Evolutionary conservation across 2,888 invertebrate species (phyloP).

Genomic region (Dromius quadrimaculatus): DNA sequence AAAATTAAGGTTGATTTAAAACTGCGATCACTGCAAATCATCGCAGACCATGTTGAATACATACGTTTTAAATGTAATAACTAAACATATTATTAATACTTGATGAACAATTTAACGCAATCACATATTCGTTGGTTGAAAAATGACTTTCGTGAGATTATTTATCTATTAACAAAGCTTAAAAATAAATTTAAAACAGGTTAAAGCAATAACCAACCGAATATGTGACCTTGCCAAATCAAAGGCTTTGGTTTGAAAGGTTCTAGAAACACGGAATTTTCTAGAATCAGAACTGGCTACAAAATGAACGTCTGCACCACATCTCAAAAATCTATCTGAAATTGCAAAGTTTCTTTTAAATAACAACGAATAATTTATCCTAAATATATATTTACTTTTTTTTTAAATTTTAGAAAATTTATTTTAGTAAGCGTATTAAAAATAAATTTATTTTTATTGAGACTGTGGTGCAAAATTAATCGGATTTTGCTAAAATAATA

Average conservation of each 20-base stretch:
- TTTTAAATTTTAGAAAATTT: constrained; percentile 27
- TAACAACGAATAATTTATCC: constrained; percentile 54
- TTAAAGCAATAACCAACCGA: constrained; percentile 29
- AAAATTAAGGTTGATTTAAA: constrained; percentile 63
- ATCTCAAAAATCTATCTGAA: constrained; percentile 35
- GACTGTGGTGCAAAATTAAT: constrained; percentile 56
- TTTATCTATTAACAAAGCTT: constrained; percentile 46
- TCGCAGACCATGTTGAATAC: constrained; percentile 46
- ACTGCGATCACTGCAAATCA: constrained; percentile 58
- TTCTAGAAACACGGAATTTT: constrained; percentile 36
- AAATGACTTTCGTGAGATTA: constrained; percentile 12
- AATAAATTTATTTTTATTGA: constrained; percentile 40
- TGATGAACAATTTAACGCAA: constrained; percentile 56
- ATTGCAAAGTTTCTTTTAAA: constrained; percentile 32
- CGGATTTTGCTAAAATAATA: constrained; percentile 62
- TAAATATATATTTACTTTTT: constrained; percentile 16
- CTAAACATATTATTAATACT: constrained; percentile 64
- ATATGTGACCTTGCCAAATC: constrained; percentile 34
- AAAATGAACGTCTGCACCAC: constrained; percentile 41
- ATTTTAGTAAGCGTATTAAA: constrained; percentile 47
- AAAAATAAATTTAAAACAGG: constrained; percentile 22
- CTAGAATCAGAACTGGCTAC: constrained; percentile 42
- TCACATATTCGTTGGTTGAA: constrained; percentile 42
- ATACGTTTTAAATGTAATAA: constrained; percentile 59
- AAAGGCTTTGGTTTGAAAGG: constrained; percentile 50